phyloP scores from a whole-genome alignment of 2,888 invertebrate species.

The Trachelus troglodyta region DNA sequence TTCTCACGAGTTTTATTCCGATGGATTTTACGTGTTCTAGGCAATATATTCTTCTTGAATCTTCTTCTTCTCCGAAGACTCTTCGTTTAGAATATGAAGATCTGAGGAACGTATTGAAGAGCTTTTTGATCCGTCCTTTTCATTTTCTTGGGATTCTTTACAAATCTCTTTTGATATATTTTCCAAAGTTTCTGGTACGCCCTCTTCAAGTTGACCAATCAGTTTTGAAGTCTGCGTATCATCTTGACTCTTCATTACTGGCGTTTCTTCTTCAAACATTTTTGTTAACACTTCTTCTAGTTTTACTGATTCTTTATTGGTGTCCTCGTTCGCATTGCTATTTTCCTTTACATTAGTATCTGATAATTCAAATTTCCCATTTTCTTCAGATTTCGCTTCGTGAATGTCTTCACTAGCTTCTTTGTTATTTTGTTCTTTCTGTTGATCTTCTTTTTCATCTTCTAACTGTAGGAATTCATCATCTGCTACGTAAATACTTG shows the following conservation, averaged over 20 bases:
- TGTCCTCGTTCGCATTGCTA: neutral
- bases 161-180: slow-evolving; percentile 47
- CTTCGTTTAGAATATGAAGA: neutral
- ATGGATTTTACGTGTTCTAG: neutral
- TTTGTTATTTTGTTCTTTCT: neutral
- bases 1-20: neutral
- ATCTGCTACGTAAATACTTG: neutral
- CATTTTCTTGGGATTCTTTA: neutral
- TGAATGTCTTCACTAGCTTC: neutral
- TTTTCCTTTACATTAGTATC: neutral
- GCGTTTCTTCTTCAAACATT: neutral
- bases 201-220: slow-evolving; percentile 23
- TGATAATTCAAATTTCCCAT: neutral
- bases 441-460: neutral
- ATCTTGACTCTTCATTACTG: neutral
- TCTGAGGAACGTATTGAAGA: neutral
- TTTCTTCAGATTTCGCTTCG: neutral
- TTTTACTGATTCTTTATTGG: neutral
- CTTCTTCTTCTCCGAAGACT: neutral
- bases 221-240: slow-evolving; percentile 30
- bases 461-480: neutral
- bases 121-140: neutral
- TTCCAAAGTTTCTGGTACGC: slow-evolving; percentile 38
- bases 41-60: neutral
- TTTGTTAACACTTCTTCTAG: neutral